These are phyloP conservation scores for Steromphala cineraria DNA, from an alignment of 2,888 invertebrate species.

Conservation along the genomic window DNA sequence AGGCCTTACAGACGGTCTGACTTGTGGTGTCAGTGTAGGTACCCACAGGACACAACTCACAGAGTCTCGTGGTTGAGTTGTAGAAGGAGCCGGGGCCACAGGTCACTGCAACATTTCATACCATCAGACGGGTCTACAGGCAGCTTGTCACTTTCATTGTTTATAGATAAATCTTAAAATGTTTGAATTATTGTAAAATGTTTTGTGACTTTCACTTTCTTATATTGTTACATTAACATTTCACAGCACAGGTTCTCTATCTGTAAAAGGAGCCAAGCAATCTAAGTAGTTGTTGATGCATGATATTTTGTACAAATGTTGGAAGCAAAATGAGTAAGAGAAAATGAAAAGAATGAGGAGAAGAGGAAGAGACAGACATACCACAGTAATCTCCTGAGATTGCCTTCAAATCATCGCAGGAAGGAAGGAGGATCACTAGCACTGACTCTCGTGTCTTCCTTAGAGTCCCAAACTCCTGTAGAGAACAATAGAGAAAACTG, in stretches of 20 bases:
- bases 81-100: slow-evolving; percentile 50
- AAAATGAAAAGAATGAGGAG: not conserved
- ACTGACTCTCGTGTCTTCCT: not conserved
- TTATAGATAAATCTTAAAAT: too few relatives aligned
- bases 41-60: slow-evolving; percentile 52
- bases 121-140: not conserved
- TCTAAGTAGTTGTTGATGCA: too few relatives aligned
- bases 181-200: too few relatives aligned
- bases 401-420: not conserved
- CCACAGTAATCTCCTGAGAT: not conserved
- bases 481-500: not conserved
- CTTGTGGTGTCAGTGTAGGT: slow-evolving; percentile 46
- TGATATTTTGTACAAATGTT: too few relatives aligned
- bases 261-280: too few relatives aligned
- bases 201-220: too few relatives aligned
- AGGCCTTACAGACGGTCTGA: slow-evolving; percentile 32
- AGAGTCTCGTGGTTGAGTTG: slow-evolving; percentile 30
- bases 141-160: too few relatives aligned
- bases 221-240: too few relatives aligned
- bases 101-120: slow-evolving; percentile 35
- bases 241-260: too few relatives aligned
- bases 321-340: too few relatives aligned
- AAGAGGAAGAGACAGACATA: not conserved
- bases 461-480: not conserved
- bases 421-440: not conserved